Percentiles rank a stretch among this genome's conserved stretches.
Conservation (phyloP, 2,888 invertebrate species). For the Hyposoter dolosus region DNA sequence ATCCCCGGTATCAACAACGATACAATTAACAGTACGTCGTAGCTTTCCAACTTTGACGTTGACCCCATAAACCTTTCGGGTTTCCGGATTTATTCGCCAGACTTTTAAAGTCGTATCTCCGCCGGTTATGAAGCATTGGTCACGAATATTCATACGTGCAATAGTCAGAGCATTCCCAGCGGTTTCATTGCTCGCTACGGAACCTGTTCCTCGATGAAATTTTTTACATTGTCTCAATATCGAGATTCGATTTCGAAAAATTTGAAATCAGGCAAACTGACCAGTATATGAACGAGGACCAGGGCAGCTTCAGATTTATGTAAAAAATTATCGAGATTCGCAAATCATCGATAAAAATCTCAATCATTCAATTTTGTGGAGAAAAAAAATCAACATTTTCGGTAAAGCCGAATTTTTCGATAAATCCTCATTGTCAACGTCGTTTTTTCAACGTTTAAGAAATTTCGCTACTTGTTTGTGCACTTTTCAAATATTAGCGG, state of each 20-base stretch:
- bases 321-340: too few relatives aligned
- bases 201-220: conserved; percentile 76
- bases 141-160: conserved; percentile 86
- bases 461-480: too few relatives aligned
- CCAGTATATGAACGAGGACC: too few relatives aligned
- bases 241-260: neutral
- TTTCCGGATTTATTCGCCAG: conserved; percentile 90
- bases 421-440: too few relatives aligned
- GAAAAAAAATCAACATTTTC: too few relatives aligned
- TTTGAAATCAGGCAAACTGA: too few relatives aligned
- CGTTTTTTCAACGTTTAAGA: too few relatives aligned
- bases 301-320: too few relatives aligned
- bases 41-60: conserved; percentile 93
- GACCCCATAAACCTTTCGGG: conserved; percentile 89
- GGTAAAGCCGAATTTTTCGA: neutral
- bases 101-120: conserved; percentile 91
- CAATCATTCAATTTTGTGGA: too few relatives aligned
- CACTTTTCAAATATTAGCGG: too few relatives aligned
- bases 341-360: too few relatives aligned
- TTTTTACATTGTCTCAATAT: neutral
- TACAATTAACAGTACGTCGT: conserved; percentile 91
- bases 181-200: conserved; percentile 88
- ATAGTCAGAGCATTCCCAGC: conserved; percentile 90
- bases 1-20: conserved; percentile 90
- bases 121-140: conserved; percentile 90